Base-by-base conservation (phyloP, 2,888 invertebrate species). In the Agrotis exclamationis region DNA sequence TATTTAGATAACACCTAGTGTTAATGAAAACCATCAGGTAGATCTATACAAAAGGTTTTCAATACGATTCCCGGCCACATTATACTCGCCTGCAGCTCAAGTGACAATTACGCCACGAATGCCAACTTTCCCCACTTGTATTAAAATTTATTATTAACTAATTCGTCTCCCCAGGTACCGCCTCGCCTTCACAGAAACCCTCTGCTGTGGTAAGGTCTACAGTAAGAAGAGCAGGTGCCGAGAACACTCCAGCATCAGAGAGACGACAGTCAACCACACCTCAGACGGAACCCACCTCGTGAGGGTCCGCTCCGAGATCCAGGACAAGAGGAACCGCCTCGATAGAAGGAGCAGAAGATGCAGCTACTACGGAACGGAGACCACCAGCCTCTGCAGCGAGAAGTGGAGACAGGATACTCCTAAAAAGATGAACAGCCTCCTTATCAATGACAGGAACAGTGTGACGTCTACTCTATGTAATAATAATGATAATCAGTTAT, bases 161-260 rank as follows among this genome's bases (percentile, higher is more conserved):
- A 54, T 18, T 47, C 11, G 18, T 60, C 0, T 20, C 70, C 92
- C 89, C 87, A 97, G 98, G 86, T 99, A 98, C 94, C 96, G 98
- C 22, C 96, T 97, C 22, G 98, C 98, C 0, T 98, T 98, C 90
- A 97, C 97, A 75, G 97, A 98, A 88, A 98, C 98, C 0, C 96
- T 98, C 66, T 97, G 97, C 91, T 97, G 98, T 82, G 95, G 96
- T 14, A 93, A 95, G 54, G 93, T 92, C 1, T 89, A 89, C 0
- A 92, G 94, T 68, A 96, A 95, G 84, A 95, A 93, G 78, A 90
- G 90, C 62, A 96, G 96, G 60, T 96, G 92, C 70, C 92, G 96
- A n/a, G 97, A 97, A 59, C 97, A 97, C 82, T 96, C 97, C 79
- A 97, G 97, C 91, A 93, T 97, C 88, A 93, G 97, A 65, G 96